These are phyloP conservation scores for Mythimna pallens DNA, from an alignment of 2,888 invertebrate species.

Conservation along the genomic window DNA sequence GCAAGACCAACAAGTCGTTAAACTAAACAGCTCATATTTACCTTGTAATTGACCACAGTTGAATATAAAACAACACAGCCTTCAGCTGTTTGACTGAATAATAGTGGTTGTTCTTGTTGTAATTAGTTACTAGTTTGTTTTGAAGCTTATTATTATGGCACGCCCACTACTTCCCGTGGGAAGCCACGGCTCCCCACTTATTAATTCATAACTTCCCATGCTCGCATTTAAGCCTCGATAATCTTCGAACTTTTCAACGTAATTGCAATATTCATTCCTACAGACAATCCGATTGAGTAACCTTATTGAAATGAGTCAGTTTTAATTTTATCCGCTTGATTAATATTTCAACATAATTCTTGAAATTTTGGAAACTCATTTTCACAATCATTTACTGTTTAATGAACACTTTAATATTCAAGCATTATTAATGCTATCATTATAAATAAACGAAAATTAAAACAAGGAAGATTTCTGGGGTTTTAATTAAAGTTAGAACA, in stretches of 20 bases:
- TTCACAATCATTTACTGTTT: constrained; percentile 54
- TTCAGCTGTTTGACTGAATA: constrained; percentile 84
- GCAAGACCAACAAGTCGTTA: constrained; percentile 67
- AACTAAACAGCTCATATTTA: constrained; percentile 70
- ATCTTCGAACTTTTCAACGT: constrained; percentile 73
- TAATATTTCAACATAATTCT: constrained; percentile 57
- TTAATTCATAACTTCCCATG: constrained; percentile 84
- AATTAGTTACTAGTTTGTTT: constrained; percentile 88
- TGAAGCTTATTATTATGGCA: constrained; percentile 84
- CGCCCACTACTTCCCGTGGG: constrained; percentile 81
- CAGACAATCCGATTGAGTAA: constrained; percentile 38
- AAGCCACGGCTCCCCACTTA: constrained; percentile 81
- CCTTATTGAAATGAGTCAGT: constrained; percentile 40
- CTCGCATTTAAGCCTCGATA: constrained; percentile 75
- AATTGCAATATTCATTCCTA: constrained; percentile 61
- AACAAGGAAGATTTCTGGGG: constrained; percentile 38
- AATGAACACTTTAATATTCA: constrained; percentile 58
- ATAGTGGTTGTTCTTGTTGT: constrained; percentile 84
- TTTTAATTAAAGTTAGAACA: constrained; percentile 48
- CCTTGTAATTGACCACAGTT: constrained; percentile 79
- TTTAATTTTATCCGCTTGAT: constrained; percentile 49
- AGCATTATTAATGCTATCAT: constrained; percentile 52
- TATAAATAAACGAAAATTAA: constrained; percentile 55
- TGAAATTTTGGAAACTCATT: constrained; percentile 56
- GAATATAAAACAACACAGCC: constrained; percentile 80